Evolutionary conservation across 2,113 vertebrate species (phyloP).

Genomic region (Urocynchramus pylzowi): DNA sequence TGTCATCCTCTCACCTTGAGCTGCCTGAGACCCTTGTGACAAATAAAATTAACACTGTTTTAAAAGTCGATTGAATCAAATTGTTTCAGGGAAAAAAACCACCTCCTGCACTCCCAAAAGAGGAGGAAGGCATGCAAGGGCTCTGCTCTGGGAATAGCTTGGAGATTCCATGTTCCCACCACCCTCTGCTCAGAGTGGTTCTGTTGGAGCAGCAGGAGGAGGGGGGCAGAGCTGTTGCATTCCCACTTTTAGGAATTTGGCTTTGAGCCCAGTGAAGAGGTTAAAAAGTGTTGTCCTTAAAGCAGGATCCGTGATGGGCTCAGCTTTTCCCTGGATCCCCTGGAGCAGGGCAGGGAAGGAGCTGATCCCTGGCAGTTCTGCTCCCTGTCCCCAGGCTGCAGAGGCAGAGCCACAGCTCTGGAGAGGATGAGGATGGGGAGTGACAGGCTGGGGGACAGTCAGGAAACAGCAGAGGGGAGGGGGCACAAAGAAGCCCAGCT

Average conservation of each 20-base stretch:
- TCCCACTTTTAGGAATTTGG: neutral
- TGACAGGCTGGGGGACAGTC: neutral
- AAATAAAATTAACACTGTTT: neutral
- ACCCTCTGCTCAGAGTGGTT: neutral
- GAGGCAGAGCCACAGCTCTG: neutral
- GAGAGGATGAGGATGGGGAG: neutral
- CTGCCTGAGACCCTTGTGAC: neutral
- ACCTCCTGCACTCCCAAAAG: neutral
- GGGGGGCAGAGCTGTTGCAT: neutral
- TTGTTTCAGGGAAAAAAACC: neutral
- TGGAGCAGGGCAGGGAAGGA: neutral
- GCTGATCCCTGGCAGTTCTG: neutral
- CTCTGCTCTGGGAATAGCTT: neutral
- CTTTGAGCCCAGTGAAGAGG: neutral
- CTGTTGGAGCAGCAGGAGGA: neutral
- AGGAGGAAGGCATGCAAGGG: neutral
- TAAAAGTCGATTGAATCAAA: neutral
- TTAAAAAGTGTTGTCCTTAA: neutral
- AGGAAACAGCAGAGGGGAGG: rapidly evolving
- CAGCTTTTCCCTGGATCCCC: neutral
- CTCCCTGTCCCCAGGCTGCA: neutral
- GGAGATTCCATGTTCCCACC: neutral
- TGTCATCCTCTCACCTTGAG: neutral
- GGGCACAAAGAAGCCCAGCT: neutral
- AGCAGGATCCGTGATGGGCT: neutral